Conservation (phyloP, 2,888 invertebrate species). For the Neoaliturus tenellus region DNA sequence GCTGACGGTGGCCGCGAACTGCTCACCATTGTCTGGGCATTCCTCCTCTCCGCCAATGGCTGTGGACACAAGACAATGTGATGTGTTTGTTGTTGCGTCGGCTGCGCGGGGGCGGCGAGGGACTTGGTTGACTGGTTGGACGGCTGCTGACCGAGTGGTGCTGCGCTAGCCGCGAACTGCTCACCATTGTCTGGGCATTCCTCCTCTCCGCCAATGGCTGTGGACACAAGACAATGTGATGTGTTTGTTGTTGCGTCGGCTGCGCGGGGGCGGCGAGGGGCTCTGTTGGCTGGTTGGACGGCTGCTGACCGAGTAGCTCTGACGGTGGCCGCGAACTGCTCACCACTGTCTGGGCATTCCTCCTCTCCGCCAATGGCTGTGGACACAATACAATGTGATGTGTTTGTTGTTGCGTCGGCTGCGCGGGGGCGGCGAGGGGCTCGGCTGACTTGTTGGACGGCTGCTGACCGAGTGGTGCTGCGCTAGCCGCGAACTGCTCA, state of each 20-base stretch:
- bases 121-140: background rate
- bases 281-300: background rate
- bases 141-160: background rate
- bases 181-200: conserved; percentile 12
- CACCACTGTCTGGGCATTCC: conserved; percentile 10
- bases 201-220: conserved; percentile 13
- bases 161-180: background rate
- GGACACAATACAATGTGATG: too few relatives aligned
- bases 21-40: conserved; percentile 12
- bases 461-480: background rate
- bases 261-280: background rate
- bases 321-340: background rate
- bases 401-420: background rate
- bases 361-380: conserved; percentile 9
- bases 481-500: background rate
- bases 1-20: background rate
- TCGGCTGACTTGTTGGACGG: background rate
- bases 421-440: background rate
- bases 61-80: background rate
- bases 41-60: conserved; percentile 18
- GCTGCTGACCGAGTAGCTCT: background rate
- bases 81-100: background rate
- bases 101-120: background rate
- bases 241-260: background rate
- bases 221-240: too few relatives aligned